Percentiles rank a stretch among this genome's conserved stretches.
These are phyloP conservation scores for Gallinago nigripennis DNA, from an alignment of 2,797 vertebrate genomes.

Conservation along the genomic window DNA sequence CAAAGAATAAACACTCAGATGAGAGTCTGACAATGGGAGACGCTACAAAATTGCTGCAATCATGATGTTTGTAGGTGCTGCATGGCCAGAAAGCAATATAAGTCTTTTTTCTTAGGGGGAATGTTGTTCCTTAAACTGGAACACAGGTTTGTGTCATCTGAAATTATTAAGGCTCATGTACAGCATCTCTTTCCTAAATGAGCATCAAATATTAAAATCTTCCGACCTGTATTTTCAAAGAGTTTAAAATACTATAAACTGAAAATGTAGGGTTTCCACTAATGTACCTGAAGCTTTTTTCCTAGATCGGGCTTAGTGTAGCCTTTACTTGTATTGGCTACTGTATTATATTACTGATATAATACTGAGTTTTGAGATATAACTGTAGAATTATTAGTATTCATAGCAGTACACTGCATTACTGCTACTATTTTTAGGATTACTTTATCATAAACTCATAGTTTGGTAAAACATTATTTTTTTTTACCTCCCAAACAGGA, in stretches of 20 bases:
- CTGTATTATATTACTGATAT: too few species aligned
- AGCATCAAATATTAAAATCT: background rate
- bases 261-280: background rate
- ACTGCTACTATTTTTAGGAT: background rate
- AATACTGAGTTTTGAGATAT: background rate
- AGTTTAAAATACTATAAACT: background rate
- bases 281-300: background rate
- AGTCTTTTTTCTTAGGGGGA: background rate
- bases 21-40: background rate
- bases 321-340: background rate
- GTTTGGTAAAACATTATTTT: background rate
- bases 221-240: background rate
- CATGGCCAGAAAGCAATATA: background rate
- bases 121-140: background rate
- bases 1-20: background rate
- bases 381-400: background rate
- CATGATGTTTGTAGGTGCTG: background rate
- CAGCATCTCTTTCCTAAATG: background rate
- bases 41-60: background rate
- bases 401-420: background rate
- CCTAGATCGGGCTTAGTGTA: background rate
- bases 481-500: slow-evolving; percentile 67
- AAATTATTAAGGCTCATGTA: background rate
- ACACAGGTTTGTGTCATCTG: background rate
- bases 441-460: background rate